phyloP scores from a whole-genome alignment of 2,797 vertebrate genomes.

The Oryzias sinensis region DNA sequence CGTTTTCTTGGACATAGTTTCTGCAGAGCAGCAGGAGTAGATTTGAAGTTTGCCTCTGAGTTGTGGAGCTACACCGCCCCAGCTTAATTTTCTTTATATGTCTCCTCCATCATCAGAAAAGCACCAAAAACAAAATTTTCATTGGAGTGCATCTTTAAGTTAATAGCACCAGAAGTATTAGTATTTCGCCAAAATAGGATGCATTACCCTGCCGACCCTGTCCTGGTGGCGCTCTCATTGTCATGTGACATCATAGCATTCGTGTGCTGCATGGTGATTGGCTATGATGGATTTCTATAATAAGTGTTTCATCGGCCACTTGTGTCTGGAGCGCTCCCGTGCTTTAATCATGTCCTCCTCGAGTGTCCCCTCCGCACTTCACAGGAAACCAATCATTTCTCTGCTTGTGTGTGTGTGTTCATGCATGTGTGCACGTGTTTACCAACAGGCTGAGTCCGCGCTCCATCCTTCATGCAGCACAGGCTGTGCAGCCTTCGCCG shows the following conservation, averaged over 20 bases:
- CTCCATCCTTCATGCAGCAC: conserved; percentile 47
- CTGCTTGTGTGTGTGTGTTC: conserved; percentile 28
- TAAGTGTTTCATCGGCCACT: conserved; percentile 43
- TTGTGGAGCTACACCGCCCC: too few species aligned
- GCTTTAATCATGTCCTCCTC: conserved; percentile 45
- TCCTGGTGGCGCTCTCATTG: conserved; percentile 54
- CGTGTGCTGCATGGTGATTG: conserved; percentile 54
- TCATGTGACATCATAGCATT: conserved; percentile 46
- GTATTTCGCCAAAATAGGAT: too few species aligned
- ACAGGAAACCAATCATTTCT: conserved; percentile 52
- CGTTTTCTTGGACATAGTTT: too few species aligned
- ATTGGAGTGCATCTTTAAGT: too few species aligned
- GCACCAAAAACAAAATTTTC: too few species aligned
- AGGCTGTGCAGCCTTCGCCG: conserved; percentile 50
- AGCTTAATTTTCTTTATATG: too few species aligned
- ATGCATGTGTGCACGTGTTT: conserved; percentile 26
- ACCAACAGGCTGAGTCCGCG: conserved; percentile 17
- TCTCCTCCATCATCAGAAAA: too few species aligned
- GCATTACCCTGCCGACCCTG: conserved; percentile 54
- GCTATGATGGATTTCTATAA: conserved; percentile 40
- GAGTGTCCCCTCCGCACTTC: conserved; percentile 27
- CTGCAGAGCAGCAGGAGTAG: too few species aligned
- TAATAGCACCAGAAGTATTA: too few species aligned
- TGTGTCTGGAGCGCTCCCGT: conserved; percentile 34
- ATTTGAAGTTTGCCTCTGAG: too few species aligned